Base-by-base conservation (phyloP, 2,113 vertebrate genomes). In the Oreocharis arfaki region DNA sequence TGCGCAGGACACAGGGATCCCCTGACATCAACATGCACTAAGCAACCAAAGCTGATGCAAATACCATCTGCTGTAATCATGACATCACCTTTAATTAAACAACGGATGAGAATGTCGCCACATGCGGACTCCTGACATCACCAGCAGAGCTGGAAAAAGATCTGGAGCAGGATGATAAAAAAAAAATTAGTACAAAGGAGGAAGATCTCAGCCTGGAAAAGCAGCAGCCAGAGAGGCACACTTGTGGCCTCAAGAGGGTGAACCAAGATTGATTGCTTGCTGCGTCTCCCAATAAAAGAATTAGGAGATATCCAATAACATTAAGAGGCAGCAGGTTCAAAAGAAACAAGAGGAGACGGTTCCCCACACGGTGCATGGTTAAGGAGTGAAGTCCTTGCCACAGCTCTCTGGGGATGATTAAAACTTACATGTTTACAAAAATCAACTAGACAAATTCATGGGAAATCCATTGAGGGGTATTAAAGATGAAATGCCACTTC, bases 391-490 rank as follows among this genome's bases (percentile, higher is more conserved):
- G 91, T 52, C 89, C 93, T 84, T 86, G 91, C 76, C 90, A 75
- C 94, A 87, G 93, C 73, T 92, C 96, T 89, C 94, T 3, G 15
- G 93, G 91, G 95, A 89, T 75, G 94, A 91, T 89, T 91, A 75
- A 95, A 95, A 70, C 79, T 92, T 90, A 57, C 3, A 2, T 85
- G 87, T 94, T 96, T 90, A 96, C 94, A 92, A 82, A 95, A 88
- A 95, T 93, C 96, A 95, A 63, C 69, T 39, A 56, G 94, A 90
- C 91, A 92, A 92, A 95, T 95, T 87, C 86, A 95, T 96, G 86
- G 95, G 80, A 95, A 95, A 95, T 94, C 94, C 86, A 96, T 75
- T 63, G 83, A 93, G 95, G 89, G 68, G 69, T 83, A 92, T 96
- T 93, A 95, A 92, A 84, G 95, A 95, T 87, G 84, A 96, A 95